phyloP scores from a whole-genome alignment of 1,140 invertebrate genomes.

The Drosophila azteca region DNA sequence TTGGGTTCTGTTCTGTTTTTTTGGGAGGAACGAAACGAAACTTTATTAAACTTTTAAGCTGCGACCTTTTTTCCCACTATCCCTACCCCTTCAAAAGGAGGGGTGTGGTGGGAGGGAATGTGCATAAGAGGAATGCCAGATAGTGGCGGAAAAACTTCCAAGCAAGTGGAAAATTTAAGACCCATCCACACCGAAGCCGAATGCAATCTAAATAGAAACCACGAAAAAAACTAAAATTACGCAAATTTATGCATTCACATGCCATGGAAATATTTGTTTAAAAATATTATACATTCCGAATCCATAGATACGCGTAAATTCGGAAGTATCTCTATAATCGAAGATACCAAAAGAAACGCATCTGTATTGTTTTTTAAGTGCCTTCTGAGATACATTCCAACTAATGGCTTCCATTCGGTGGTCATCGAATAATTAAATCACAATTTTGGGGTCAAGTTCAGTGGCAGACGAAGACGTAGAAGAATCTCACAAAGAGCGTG shows the following conservation, averaged over 20 bases:
- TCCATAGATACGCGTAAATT: not conserved
- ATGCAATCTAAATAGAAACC: not conserved
- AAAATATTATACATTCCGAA: not conserved
- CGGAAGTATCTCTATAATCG: conserved; percentile 33
- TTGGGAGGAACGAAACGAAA: conserved; percentile 34
- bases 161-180: no score
- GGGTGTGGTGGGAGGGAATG: no score
- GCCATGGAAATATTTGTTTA: no score
- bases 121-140: no score
- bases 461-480: not conserved
- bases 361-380: conserved; percentile 18
- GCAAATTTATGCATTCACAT: not conserved
- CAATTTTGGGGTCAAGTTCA: conserved; percentile 29
- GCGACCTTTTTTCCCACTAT: no score
- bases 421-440: conserved; percentile 25
- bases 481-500: not conserved
- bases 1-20: conserved; percentile 25
- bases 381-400: conserved; percentile 9
- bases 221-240: conserved; percentile 12
- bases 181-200: no score
- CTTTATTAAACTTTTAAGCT: conserved; percentile 55
- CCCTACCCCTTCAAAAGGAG: no score
- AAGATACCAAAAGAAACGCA: conserved; percentile 7
- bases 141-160: no score
- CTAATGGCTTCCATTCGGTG: conserved; percentile 24